Evolutionary conservation across 2,888 invertebrate genomes (phyloP), one percentile per base, ranked within the genome.

Genomic region (Sarcophaga caerulescens): DNA sequence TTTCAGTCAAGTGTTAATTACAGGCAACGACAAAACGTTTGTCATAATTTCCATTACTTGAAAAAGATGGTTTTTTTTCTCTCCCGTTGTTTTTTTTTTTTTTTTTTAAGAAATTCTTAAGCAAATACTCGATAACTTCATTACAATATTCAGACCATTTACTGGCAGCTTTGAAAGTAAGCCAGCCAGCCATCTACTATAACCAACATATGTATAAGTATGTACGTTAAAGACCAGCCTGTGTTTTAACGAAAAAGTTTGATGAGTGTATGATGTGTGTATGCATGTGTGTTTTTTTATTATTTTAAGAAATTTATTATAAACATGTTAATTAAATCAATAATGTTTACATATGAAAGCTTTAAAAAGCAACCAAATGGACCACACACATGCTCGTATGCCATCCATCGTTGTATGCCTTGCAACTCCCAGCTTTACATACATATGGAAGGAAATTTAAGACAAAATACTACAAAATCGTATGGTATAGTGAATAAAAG

Each of bases 291-390:
- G 81, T 70, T 62, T 68, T 59, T 47, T 44, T 57, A 57, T 80
- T 19, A 45, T 21, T 74, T 70, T 60, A 21, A 81, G 86, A 86
- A 86, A 86, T 84, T 86, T 81, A 84, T 81, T 84, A 86, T 81
- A 84, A 86, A 78, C 86, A 86, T 86, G 86, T 86, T 84, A 86
- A 86, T 86, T 86, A 84, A 86, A 86, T 86, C 86, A 84, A 86
- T 86, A 81, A 52, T 86, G 86, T 86, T 84, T 86, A 70, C 84
- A 21, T 75, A 86, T 68, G 81, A 84, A 86, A 86, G 84, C 84
- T 84, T 84, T 35, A 69, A 57, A 60, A 23, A 71, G 52, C 25
- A 59, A 11, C 3, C 69, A 62, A 74, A 44, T 65, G 23, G 84
- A 84, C 84, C 84, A 84, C 84, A 84, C 84, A 84, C 75, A 66